Evolutionary conservation across 2,113 vertebrate genomes (phyloP), one percentile per base, ranked within the genome.

Genomic region (Myxocyprinus asiaticus): DNA sequence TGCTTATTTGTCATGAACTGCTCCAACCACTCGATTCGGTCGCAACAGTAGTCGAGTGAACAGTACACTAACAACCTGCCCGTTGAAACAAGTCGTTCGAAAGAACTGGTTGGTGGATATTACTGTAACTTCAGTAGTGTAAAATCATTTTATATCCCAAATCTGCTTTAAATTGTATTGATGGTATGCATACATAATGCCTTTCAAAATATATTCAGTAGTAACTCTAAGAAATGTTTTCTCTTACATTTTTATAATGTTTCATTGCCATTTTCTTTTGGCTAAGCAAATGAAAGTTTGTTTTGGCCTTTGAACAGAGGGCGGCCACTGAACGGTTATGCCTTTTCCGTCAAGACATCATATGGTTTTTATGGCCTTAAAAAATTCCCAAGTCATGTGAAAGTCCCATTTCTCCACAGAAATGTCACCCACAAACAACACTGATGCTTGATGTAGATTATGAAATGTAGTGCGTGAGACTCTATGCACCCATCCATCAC

Each of bases 231-330:
- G n/a, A 62, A 62, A 44, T 14, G 7, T n/a, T 55, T 43, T 43
- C 45, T 55, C n/a, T 4, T 17, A 43, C 9, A 63, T 86, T 85
- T 84, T 83, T 86, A 12, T 48, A 65, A 76, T 77, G 87, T 82
- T 86, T 88, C 87, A 81, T 22, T 85, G 75, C 74, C 47, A 7
- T 67, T 83, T 86, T 65, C 22, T 48, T 82, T 82, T 88, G 84
- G 86, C 81, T 80, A 89, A 90, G 89, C 86, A 90, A 85, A 81
- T 55, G 53, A 71, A 9, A 89, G 84, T 90, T 91, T 88, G 86
- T 88, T 85, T 89, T 88, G 87, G 85, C 83, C 65, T 81, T 84
- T 83, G 83, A 76, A 81, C 83, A 83, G 80, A 88, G 77, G 15
- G 62, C 63, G 72, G 65, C 78, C 53, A 44, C 62, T 70, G 6